Evolutionary conservation across 1,140 invertebrate species (phyloP), one percentile per base, ranked within the genome.

Genomic region (Pseudomyrmex pallidus): DNA sequence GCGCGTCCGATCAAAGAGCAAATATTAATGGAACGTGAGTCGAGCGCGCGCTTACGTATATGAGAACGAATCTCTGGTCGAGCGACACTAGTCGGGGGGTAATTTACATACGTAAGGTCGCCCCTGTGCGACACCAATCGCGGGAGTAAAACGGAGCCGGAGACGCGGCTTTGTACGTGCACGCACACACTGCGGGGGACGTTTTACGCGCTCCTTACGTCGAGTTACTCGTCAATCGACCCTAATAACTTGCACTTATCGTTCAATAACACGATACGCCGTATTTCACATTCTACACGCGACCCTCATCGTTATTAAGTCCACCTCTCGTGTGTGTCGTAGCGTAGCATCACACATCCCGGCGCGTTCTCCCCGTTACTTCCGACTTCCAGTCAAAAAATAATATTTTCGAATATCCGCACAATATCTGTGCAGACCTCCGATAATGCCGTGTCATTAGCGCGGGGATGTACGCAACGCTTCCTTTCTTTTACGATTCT

Each of bases 191-290:
- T 35, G 67, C n/a, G 72, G 91, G 84, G 89, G 67, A 76, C 87
- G 78, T 90, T 91, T 91, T 91, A 87, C 90, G 90, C 86, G 84
- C 89, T 90, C 91, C 86, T 90, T 90, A 86, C 57, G 54, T 84
- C 64, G 76, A 86, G 83, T 87, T 86, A 87, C 90, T 89, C 89
- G 86, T 89, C 90, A 91, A 92, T 93, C 91, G 91, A 91, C 92
- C 91, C 91, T 92, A 93, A 93, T 93, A 91, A 92, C 90, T 87
- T 82, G 78, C 83, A 86, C 91, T 92, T 90, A 91, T 88, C 89
- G 86, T 85, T 91, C 89, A 87, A 88, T 91, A 91, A 87, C 87
- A 76, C 88, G 68, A 85, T 76, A 83, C 52, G 84, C 63, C 68
- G 68, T 89, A 89, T 89, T 87, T 87, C 85, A 87, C 84, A 87